phyloP scores from a whole-genome alignment of 2,113 vertebrate species.

The Daubentonia madagascariensis region DNA sequence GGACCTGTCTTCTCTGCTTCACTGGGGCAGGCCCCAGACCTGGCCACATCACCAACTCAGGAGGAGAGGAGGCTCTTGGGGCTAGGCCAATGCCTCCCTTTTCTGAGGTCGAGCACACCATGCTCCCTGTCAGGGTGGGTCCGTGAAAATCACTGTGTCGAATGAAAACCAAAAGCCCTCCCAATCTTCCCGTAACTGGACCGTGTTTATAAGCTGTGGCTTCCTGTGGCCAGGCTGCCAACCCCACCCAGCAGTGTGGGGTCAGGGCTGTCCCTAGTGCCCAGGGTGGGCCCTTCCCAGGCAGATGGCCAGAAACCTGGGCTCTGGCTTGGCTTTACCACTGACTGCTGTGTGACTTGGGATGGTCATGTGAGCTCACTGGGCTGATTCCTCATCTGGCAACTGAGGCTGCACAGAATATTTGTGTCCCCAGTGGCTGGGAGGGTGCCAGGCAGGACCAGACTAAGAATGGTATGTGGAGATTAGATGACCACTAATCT shows the following conservation, averaged over 20 bases:
- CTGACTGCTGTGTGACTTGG: background rate
- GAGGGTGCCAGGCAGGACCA: background rate
- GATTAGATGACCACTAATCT: accelerated
- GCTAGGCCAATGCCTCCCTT: too few species aligned
- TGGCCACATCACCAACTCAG: background rate
- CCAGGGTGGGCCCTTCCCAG: background rate
- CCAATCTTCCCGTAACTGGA: background rate
- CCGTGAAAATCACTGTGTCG: background rate
- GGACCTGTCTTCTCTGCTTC: background rate
- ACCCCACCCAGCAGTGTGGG: background rate
- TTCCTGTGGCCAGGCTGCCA: background rate
- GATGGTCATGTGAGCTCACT: too few species aligned
- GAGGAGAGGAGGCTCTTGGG: background rate
- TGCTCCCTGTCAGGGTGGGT: background rate
- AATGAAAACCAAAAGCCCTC: background rate
- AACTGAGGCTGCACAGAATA: background rate
- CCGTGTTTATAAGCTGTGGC: background rate
- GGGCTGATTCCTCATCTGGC: background rate
- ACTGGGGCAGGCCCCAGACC: background rate
- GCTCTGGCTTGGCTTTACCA: background rate
- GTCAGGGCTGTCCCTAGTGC: background rate
- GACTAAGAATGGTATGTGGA: accelerated
- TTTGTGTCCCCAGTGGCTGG: background rate
- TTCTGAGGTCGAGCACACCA: background rate
- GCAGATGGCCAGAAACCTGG: background rate